phyloP scores from a whole-genome alignment of 2,888 invertebrate genomes.

The Leptothorax acervorum region DNA sequence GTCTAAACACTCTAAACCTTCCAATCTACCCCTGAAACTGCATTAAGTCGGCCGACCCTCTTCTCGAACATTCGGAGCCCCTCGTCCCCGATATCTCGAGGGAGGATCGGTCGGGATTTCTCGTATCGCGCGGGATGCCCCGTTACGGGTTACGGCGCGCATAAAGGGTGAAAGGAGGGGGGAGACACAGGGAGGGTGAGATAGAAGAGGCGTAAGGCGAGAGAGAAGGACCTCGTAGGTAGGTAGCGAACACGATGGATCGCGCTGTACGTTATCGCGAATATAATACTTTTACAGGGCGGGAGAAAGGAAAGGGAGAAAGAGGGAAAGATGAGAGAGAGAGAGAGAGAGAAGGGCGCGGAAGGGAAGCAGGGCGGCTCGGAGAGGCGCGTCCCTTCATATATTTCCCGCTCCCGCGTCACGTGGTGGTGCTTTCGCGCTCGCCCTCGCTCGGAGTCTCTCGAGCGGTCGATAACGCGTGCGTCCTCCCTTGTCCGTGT shows the following conservation, averaged over 20 bases:
- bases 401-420: slow-evolving; percentile 67
- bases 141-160: slow-evolving; percentile 56
- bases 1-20: slow-evolving; percentile 42
- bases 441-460: slow-evolving; percentile 71
- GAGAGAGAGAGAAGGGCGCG: background rate
- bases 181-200: slow-evolving; percentile 56
- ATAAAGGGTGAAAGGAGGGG: slow-evolving; percentile 49
- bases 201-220: slow-evolving; percentile 58
- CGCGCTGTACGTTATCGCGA: slow-evolving; percentile 73
- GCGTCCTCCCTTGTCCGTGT: slow-evolving; percentile 75
- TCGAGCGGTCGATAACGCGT: slow-evolving; percentile 76
- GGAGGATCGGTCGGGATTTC: slow-evolving; percentile 33
- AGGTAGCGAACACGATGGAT: slow-evolving; percentile 64
- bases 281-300: slow-evolving; percentile 61
- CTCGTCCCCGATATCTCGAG: slow-evolving; percentile 38
- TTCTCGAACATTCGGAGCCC: slow-evolving; percentile 12
- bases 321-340: too few relatives aligned
- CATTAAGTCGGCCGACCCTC: slow-evolving; percentile 45
- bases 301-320: background rate
- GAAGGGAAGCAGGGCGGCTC: background rate
- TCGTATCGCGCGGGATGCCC: slow-evolving; percentile 43
- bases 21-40: slow-evolving; percentile 38
- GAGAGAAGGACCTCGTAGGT: slow-evolving; percentile 61
- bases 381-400: slow-evolving; percentile 65
- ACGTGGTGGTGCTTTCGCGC: slow-evolving; percentile 54